Evolutionary conservation across 2,888 invertebrate genomes (phyloP), one percentile per base, ranked within the genome.

Genomic region (Harpalus rufipes): DNA sequence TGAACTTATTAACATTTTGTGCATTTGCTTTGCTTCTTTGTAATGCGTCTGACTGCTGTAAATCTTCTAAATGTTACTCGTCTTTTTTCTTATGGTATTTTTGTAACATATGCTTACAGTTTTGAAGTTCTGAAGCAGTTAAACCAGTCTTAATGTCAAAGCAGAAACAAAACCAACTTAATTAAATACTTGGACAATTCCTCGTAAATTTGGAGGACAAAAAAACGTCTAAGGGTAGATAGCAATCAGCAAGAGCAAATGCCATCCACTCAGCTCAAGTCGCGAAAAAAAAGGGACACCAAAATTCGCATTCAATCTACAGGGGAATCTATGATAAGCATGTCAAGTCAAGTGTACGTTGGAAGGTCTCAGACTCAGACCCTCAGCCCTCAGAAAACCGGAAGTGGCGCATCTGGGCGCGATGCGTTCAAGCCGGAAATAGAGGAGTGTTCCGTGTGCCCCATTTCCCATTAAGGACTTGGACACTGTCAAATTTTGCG

Each of bases 181-280:
- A 72, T 72, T 72, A 18, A 39, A 41, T 72, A 72, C 18, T 72
- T 44, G 44, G 72, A 72, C 72, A 72, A 72, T 72, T 72, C 18
- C 72, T 44, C 44, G 18, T 72, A 44, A 72, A 72, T 44, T 72
- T 41, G n/a, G 72, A 32, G 39, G 68, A 68, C 63, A 63, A 44
- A 74, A 51, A 74, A 74, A 51, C 44, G 41, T 74, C 72, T 51
- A 80, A 61, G 63, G 51, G 63, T 63, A 80, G 80, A 80, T 63
- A 80, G 63, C 80, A 80, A 80, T 63, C 80, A 80, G n/a, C 79
- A 41, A 41, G 44, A 80, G 63, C 44, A 74, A 74, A 18, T 74
- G 72, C 72, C 18, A 72, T 74, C 51, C 44, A 74, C 72, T 74
- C 72, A 44, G 68, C 41, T 68, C 68, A 68, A 68, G 68, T 68